phyloP scores from a whole-genome alignment of 1,140 invertebrate genomes.

The Sarcophaga peregrina region DNA sequence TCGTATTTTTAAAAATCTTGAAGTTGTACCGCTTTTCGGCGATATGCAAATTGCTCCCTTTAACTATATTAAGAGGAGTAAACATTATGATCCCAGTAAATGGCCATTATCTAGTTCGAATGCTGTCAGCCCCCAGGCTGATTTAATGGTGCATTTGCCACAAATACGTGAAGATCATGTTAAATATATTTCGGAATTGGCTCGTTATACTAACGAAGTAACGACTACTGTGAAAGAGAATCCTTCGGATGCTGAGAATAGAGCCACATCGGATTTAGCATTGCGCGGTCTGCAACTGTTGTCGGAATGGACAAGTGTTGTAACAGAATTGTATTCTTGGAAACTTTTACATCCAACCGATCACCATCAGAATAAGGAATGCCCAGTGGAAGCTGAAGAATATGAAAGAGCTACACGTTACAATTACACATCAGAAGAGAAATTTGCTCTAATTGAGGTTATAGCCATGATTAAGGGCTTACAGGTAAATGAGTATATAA shows the following conservation, averaged over 20 bases:
- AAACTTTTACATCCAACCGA: conserved; percentile 98
- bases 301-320: conserved; percentile 96
- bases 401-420: conserved; percentile 98
- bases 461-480: conserved; percentile 99
- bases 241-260: conserved; percentile 92
- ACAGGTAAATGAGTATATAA: conserved; percentile 69
- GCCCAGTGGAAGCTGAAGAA: conserved; percentile 97
- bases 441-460: conserved; percentile 97
- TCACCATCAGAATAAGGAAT: conserved; percentile 95
- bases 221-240: conserved; percentile 95
- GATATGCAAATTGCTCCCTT: conserved; percentile 99
- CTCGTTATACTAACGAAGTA: conserved; percentile 93
- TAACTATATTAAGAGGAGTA: conserved; percentile 96
- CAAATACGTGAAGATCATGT: conserved; percentile 97
- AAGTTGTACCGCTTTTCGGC: conserved; percentile 98
- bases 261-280: conserved; percentile 91
- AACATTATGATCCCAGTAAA: conserved; percentile 90
- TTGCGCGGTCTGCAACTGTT: conserved; percentile 91
- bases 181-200: conserved; percentile 96
- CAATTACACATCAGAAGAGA: conserved; percentile 98
- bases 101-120: conserved; percentile 91
- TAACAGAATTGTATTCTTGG: conserved; percentile 98
- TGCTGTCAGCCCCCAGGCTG: conserved; percentile 89
- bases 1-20: conserved; percentile 97
- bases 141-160: conserved; percentile 95